phyloP scores from a whole-genome alignment of 1,140 invertebrate species.

The Chironomus tepperi region DNA sequence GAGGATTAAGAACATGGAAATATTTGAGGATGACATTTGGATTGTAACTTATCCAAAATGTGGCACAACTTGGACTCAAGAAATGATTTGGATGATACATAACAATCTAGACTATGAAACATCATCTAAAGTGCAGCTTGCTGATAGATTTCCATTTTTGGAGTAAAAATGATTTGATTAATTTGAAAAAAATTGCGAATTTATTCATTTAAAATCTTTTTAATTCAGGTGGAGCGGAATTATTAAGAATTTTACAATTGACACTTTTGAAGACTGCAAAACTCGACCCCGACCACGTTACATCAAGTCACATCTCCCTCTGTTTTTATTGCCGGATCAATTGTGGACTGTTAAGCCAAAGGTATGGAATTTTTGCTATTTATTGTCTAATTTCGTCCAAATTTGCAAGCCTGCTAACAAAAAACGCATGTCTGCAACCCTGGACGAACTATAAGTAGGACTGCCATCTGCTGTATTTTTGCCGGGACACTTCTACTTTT shows the following conservation, averaged over 20 bases:
- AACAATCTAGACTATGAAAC: constrained; percentile 44
- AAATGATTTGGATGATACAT: constrained; percentile 49
- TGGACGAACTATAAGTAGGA: too few species aligned
- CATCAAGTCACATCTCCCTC: constrained; percentile 25
- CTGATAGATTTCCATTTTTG: constrained; percentile 49
- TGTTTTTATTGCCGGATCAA: constrained; percentile 19
- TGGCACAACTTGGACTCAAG: constrained; percentile 54
- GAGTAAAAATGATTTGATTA: too few species aligned
- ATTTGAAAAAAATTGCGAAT: too few species aligned
- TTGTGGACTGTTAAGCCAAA: constrained; percentile 25
- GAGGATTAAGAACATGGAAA: constrained; percentile 47
- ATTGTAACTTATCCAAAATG: constrained; percentile 44
- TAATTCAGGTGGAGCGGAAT: background rate
- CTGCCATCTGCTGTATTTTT: too few species aligned
- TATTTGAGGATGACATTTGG: constrained; percentile 46
- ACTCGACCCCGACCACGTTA: background rate
- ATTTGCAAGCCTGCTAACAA: too few species aligned
- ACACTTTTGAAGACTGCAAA: background rate
- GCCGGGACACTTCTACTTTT: too few species aligned
- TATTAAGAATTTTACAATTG: background rate
- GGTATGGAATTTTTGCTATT: background rate
- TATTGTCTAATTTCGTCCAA: too few species aligned
- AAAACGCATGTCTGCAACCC: too few species aligned
- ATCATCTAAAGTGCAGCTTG: constrained; percentile 41
- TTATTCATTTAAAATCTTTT: too few species aligned